A percentile compares a stretch with the other conserved stretches of the same genome.
These are phyloP conservation scores for Rugalucina vietnamica DNA, from an alignment of 2,888 invertebrate genomes.

Conservation along the genomic window DNA sequence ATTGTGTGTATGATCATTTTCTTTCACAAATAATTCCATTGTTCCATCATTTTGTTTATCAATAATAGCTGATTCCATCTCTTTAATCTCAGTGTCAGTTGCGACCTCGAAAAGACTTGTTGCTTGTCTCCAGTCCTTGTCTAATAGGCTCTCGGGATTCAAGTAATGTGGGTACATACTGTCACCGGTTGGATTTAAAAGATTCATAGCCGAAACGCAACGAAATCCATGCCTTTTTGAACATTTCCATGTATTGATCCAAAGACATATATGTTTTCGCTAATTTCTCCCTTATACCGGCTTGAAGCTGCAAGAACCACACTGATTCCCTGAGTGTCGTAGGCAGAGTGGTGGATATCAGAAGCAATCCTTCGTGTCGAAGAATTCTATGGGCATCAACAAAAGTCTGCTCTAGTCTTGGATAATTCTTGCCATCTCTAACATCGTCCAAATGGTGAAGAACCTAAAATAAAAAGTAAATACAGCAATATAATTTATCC, in stretches of 20 bases:
- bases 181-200: neutral
- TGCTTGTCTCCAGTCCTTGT: neutral
- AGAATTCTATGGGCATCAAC: neutral
- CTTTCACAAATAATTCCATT: neutral
- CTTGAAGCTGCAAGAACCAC: neutral
- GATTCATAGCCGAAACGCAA: neutral
- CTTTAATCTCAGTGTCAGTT: neutral
- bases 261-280: neutral
- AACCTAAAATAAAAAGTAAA: neutral
- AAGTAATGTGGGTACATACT: neutral
- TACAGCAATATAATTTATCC: too few relatives aligned
- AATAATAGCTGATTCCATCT: neutral
- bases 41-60: neutral
- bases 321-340: neutral
- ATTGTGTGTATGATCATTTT: neutral
- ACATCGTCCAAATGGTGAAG: neutral
- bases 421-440: neutral
- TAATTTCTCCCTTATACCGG: neutral
- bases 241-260: neutral
- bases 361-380: neutral
- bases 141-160: neutral
- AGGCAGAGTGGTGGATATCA: neutral
- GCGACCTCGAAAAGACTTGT: neutral
- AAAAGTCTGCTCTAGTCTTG: neutral
- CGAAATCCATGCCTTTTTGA: neutral